Percentiles rank a stretch among this genome's conserved stretches.
These are phyloP conservation scores for Drosophila mettleri DNA, from an alignment of 2,888 invertebrate species.

Conservation along the genomic window DNA sequence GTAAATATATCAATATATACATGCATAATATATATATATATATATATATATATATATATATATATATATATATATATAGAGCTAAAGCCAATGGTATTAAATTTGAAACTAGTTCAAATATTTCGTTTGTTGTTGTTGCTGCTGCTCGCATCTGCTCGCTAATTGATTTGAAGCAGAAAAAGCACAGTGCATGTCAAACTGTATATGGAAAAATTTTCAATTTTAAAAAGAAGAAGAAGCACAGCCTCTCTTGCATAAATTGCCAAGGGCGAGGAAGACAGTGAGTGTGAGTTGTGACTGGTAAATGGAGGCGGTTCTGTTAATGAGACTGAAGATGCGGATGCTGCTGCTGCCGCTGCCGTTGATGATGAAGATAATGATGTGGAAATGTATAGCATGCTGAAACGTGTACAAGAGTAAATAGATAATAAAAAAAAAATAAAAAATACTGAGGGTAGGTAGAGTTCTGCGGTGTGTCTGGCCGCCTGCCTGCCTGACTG, in stretches of 20 bases:
- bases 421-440: conserved; percentile 63
- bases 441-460: not conserved
- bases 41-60: not conserved
- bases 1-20: not conserved
- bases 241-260: not conserved
- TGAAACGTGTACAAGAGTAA: conserved; percentile 80
- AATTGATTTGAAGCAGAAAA: conserved; percentile 52
- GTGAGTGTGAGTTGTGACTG: conserved; percentile 13
- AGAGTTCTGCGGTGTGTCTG: not conserved
- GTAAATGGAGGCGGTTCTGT: conserved; percentile 8
- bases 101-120: conserved; percentile 69
- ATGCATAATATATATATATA: not conserved
- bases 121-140: conserved; percentile 46
- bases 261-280: conserved; percentile 1
- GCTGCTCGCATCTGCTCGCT: conserved; percentile 58
- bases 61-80: not conserved
- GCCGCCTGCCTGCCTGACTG: not conserved
- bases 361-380: conserved; percentile 42
- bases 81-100: conserved; percentile 46
- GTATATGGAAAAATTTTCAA: conserved; percentile 69
- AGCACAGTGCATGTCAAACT: conserved; percentile 61
- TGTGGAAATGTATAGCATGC: conserved; percentile 59
- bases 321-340: conserved; percentile 48
- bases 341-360: conserved; percentile 32
- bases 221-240: conserved; percentile 48